Evolutionary conservation across 2,113 vertebrate species (phyloP).

Genomic region (Meriones unguiculatus): DNA sequence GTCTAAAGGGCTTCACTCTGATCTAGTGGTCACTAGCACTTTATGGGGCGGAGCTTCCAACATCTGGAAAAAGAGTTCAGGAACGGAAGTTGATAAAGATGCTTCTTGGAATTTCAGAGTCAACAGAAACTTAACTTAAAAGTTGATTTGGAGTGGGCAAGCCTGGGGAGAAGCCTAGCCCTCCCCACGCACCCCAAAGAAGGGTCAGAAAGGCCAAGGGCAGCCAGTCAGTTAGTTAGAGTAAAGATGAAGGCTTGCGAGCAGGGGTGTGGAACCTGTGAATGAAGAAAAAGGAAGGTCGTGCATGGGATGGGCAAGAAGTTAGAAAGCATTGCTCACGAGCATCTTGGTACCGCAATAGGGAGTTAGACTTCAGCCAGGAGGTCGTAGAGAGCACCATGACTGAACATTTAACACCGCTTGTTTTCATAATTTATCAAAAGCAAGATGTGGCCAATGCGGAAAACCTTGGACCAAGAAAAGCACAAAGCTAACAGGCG

Average conservation of each 20-base stretch:
- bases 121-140: not conserved
- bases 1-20: not conserved
- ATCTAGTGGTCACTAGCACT: not conserved
- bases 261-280: accelerated
- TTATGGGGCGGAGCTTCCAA: not conserved
- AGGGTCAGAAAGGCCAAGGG: not conserved
- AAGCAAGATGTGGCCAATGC: not conserved
- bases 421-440: not conserved
- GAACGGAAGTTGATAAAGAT: not conserved
- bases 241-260: not conserved
- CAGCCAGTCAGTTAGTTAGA: not conserved
- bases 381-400: not conserved
- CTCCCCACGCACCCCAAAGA: too few species aligned
- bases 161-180: not conserved
- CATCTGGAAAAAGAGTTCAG: not conserved
- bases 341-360: not conserved
- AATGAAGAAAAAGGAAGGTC: not conserved
- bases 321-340: not conserved
- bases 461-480: not conserved
- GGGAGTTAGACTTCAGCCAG: not conserved
- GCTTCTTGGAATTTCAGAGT: not conserved
- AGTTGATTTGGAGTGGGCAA: not conserved
- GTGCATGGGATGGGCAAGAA: accelerated
- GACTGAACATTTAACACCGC: not conserved
- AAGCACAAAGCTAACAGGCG: not conserved